Base-by-base conservation (phyloP, 2,888 invertebrate species). In the Sphaerophoria rueppellii region DNA sequence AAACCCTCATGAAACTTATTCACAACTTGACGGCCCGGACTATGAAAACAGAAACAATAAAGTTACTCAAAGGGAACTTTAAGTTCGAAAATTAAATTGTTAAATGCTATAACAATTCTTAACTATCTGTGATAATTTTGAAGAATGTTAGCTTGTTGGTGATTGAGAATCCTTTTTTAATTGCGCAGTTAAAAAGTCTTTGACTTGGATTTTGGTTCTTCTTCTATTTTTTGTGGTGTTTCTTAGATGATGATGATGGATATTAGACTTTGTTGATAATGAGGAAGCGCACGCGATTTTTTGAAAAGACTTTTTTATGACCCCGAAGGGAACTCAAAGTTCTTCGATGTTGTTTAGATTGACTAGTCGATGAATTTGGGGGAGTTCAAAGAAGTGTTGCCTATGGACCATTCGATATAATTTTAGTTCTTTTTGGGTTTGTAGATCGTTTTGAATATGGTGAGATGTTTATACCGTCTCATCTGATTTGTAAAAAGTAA, bases 141-240 rank as follows among this genome's bases (percentile, higher is more conserved):
- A 73, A 40, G 54, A 67, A 67, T 67, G 48, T 52, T 50, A 24
- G 24, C 5, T 2, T 57, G 72, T 6, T 50, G 50, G 11, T 16
- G 40, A 60, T 69, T 16, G 80, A 76, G 58, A 57, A 81, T 71
- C 71, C 80, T 75, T 69, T 35, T 63, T 81, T 81, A 76, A 76
- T 71, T 76, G 52, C 61, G 63, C 61, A 40, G 32, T 32, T 73
- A 24, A 58, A 14, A 34, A 24, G 32, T 14, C 14, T 52, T 46
- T 35, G 32, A 54, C 32, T 67, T 35, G 12, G 40, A 11, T 43
- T 43, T 43, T 43, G 12, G 43, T 6, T 40, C 40, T 40, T 40
- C 9, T 40, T 40, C 9, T 43, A n/a, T 43, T 43, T 4, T 43
- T 43, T 43, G 9, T 43, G 4, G 0, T 63, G 34, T 24, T 24